Conservation (phyloP, 1,140 invertebrate genomes). For the Scaptodrosophila lebanonensis region DNA sequence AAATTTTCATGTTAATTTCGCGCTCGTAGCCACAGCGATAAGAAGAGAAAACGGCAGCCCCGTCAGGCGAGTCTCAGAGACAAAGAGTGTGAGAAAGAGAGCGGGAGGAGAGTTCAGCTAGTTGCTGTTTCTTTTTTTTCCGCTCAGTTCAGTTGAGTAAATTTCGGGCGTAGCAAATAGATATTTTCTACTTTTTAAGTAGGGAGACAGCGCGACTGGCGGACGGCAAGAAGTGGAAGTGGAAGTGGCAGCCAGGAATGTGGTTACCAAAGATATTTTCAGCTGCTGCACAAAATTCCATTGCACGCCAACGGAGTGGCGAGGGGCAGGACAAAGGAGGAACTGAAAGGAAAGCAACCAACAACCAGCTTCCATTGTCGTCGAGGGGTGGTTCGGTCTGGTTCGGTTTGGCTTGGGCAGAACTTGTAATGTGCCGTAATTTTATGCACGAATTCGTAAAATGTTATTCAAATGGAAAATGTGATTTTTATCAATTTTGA, state of each 20-base stretch:
- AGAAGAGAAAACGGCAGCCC: constrained; percentile 46
- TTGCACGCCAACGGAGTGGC: constrained; percentile 45
- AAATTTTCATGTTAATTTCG: constrained; percentile 66
- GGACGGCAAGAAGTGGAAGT: background rate
- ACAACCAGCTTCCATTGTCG: constrained; percentile 15
- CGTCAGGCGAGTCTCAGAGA: constrained; percentile 12
- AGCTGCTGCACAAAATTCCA: constrained; percentile 63
- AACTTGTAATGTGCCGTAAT: constrained; percentile 49
- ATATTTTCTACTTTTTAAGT: constrained; percentile 75
- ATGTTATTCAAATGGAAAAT: constrained; percentile 77
- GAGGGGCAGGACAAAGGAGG: background rate
- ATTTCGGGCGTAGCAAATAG: constrained; percentile 66
- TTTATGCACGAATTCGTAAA: constrained; percentile 77
- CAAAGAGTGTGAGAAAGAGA: no score
- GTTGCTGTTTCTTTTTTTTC: constrained; percentile 18
- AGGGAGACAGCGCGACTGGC: constrained; percentile 12
- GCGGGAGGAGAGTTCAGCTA: constrained; percentile 8
- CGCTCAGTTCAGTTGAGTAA: constrained; percentile 38
- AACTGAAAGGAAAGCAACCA: background rate
- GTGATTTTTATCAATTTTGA: constrained; percentile 77
- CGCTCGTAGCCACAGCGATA: constrained; percentile 56
- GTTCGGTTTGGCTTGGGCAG: background rate
- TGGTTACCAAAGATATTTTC: constrained; percentile 59
- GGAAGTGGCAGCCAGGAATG: constrained; percentile 43
- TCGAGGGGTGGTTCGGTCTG: background rate